Evolutionary conservation across 2,113 vertebrate genomes (phyloP).

Genomic region (Zootoca vivipara): DNA sequence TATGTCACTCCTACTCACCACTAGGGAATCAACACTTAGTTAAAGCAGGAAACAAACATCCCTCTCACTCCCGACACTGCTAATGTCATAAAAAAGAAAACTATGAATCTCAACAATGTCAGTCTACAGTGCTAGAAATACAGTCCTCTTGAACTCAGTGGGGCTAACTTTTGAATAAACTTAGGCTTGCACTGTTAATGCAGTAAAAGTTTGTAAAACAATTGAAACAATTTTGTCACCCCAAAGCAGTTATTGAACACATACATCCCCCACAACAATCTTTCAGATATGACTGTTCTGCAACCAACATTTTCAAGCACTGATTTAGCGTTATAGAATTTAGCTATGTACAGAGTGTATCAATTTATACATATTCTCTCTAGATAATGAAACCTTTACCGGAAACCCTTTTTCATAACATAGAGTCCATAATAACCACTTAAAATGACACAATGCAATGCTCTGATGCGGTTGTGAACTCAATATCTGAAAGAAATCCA

Average conservation of each 20-base stretch:
- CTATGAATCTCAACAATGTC: background rate
- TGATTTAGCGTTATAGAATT: conserved; percentile 51
- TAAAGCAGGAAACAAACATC: background rate
- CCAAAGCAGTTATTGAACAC: conserved; percentile 41
- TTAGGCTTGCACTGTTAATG: background rate
- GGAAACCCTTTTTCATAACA: conserved; percentile 41
- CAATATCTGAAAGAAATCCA: conserved; percentile 67
- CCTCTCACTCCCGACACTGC: background rate
- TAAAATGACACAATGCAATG: conserved; percentile 56
- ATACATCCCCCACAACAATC: conserved; percentile 23
- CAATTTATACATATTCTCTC: conserved; percentile 39
- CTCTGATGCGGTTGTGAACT: conserved; percentile 69
- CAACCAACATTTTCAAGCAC: conserved; percentile 48
- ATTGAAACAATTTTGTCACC: conserved; percentile 30
- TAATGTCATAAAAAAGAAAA: background rate
- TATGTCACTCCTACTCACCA: background rate
- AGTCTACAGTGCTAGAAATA: background rate
- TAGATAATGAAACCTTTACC: conserved; percentile 48
- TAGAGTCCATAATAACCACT: conserved; percentile 56
- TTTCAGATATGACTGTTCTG: conserved; percentile 33
- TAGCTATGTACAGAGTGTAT: conserved; percentile 5
- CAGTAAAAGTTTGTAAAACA: background rate
- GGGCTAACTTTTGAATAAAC: background rate
- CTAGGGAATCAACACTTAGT: background rate
- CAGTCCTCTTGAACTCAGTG: background rate